These are phyloP conservation scores for Orthosia cruda DNA, from an alignment of 2,888 invertebrate genomes.

Conservation along the genomic window DNA sequence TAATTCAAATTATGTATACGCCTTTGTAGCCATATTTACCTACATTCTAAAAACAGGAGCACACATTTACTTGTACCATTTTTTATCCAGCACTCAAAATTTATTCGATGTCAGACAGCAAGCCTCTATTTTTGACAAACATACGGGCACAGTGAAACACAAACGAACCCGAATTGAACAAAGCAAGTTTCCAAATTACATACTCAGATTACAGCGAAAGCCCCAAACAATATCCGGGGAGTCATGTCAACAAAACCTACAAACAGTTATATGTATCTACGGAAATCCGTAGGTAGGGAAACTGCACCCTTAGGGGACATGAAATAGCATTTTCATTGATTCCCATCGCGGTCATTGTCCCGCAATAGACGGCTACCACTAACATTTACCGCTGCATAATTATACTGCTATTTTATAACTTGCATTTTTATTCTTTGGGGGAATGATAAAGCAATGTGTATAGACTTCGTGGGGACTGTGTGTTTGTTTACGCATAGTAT, in stretches of 20 bases:
- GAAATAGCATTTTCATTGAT: conserved; percentile 74
- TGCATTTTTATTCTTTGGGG: conserved; percentile 56
- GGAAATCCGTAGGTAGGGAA: conserved; percentile 46
- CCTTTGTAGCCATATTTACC: too few relatives aligned
- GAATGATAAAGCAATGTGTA: conserved; percentile 46
- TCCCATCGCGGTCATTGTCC: conserved; percentile 73
- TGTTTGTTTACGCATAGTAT: conserved; percentile 27
- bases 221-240: conserved; percentile 54
- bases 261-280: conserved; percentile 1
- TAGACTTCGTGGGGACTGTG: not conserved
- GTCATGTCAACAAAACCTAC: conserved; percentile 49
- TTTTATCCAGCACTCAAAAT: not conserved
- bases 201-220: conserved; percentile 48
- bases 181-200: conserved; percentile 40
- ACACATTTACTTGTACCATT: not conserved
- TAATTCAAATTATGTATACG: too few relatives aligned
- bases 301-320: conserved; percentile 68
- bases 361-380: conserved; percentile 40
- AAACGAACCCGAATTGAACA: conserved; percentile 18
- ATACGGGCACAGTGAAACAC: conserved; percentile 7
- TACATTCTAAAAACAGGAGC: too few relatives aligned
- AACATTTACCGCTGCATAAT: conserved; percentile 67
- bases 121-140: conserved; percentile 18
- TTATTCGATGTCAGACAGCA: not conserved
- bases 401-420: conserved; percentile 63